Percentiles rank a stretch among this genome's conserved stretches.
Conservation (phyloP, 2,113 vertebrate genomes). For the Odocoileus hemionus region DNA sequence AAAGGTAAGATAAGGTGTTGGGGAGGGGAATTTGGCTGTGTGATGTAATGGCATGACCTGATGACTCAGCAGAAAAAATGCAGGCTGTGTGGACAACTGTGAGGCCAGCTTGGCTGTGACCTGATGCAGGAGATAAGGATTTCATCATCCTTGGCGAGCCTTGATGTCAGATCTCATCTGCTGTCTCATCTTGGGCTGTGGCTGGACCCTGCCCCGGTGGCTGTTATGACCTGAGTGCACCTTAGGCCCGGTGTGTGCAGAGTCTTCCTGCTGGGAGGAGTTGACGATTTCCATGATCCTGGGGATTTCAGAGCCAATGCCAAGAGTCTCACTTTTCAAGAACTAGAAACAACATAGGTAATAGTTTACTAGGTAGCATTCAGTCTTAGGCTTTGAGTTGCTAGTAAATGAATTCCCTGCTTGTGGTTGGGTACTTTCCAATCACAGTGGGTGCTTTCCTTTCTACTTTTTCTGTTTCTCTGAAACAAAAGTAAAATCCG, state of each 20-base stretch:
- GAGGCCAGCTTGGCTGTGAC: background rate
- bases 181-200: background rate
- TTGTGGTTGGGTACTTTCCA: background rate
- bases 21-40: background rate
- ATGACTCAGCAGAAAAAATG: constrained; percentile 15
- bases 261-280: background rate
- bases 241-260: background rate
- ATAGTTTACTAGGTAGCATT: background rate
- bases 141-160: background rate
- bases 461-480: background rate
- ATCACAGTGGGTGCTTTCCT: background rate
- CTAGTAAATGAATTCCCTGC: background rate
- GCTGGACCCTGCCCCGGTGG: background rate
- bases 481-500: background rate
- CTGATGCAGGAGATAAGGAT: background rate
- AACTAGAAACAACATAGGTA: background rate
- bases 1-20: background rate
- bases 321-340: background rate
- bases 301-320: background rate
- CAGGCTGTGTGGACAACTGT: background rate
- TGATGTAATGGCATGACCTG: background rate
- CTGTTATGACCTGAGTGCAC: background rate
- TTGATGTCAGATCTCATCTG: background rate
- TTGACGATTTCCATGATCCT: background rate
- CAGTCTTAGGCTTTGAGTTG: background rate